Conservation (phyloP, 2,797 vertebrate species). For the Sphenopsis melanotis region DNA sequence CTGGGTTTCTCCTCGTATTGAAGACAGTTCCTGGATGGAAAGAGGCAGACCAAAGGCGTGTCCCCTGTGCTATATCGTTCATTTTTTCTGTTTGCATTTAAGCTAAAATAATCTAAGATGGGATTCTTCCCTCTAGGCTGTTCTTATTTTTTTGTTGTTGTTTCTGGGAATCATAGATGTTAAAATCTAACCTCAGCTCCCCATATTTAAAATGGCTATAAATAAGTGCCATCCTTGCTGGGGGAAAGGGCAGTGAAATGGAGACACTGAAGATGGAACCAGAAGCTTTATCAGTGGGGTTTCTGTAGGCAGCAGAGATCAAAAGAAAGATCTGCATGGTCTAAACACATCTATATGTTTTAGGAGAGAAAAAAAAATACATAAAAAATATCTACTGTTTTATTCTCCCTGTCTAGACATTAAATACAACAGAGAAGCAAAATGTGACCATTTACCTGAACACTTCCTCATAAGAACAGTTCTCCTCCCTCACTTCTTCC, state of each 20-base stretch:
- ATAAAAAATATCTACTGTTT: not conserved
- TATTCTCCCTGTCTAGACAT: not conserved
- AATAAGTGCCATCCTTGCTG: not conserved
- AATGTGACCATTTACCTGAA: not conserved
- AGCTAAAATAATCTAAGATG: not conserved
- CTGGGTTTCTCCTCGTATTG: not conserved
- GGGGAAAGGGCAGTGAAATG: not conserved
- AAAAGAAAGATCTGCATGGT: not conserved
- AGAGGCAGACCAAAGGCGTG: not conserved
- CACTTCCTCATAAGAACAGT: not conserved
- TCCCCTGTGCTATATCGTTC: not conserved
- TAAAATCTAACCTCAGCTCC: not conserved
- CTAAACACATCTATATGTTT: not conserved
- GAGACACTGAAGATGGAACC: not conserved
- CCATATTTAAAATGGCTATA: not conserved
- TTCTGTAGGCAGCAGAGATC: not conserved
- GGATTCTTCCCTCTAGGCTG: not conserved
- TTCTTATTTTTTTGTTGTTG: not conserved
- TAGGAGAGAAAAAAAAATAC: not conserved
- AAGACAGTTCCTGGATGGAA: not conserved
- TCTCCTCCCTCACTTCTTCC: not conserved
- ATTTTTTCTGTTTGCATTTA: not conserved
- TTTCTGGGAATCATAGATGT: not conserved
- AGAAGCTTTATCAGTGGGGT: not conserved
- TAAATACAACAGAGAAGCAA: not conserved